Evolutionary conservation across 2,113 vertebrate species (phyloP), one percentile per base, ranked within the genome.

Genomic region (Daubentonia madagascariensis): DNA sequence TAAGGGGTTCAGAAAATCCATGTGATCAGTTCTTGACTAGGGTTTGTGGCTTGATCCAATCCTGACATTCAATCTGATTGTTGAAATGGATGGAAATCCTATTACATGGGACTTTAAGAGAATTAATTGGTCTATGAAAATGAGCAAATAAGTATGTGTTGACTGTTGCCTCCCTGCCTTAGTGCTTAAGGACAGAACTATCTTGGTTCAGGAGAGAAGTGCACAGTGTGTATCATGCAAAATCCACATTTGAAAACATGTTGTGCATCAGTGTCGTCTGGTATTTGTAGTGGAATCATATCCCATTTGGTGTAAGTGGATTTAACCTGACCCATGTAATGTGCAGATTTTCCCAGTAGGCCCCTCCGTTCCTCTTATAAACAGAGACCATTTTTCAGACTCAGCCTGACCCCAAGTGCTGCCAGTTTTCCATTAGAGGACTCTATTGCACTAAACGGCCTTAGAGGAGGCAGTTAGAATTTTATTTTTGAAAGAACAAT

Each of bases 401-500:
- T 92, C 72, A 48, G 72, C 89, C 85, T 96, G 96, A 95, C 79
- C 91, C 76, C 14, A 5, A 79, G 50, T 52, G 16, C 76, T 57
- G 48, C 96, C 96, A 89, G 80, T 78, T 95, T 97, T 89, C 97
- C 95, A 96, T 89, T 85, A 81, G 70, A 86, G 95, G 54, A 40
- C 92, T 88, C 68, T 57, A 5, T 85, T 80, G 89, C 79, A 85
- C 20, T 76, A 86, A 87, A 90, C 48, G 84, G 79, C 92, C 85
- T 85, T 48, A 61, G 89, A 96, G 96, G 91, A 85, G 79, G 83
- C 85, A 81, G 79, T 85, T 72, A 8, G 90, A 93, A 40, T 91
- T 91, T 96, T 93, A 76, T 40, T 95, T 98, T 89, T 96, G 91
- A 96, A 90, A 86, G 94, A 86, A 96, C 83, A 70, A 80, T 97